Evolutionary conservation across 2,797 vertebrate species (phyloP), one percentile per base, ranked within the genome.

Genomic region (Dipus sagitta): DNA sequence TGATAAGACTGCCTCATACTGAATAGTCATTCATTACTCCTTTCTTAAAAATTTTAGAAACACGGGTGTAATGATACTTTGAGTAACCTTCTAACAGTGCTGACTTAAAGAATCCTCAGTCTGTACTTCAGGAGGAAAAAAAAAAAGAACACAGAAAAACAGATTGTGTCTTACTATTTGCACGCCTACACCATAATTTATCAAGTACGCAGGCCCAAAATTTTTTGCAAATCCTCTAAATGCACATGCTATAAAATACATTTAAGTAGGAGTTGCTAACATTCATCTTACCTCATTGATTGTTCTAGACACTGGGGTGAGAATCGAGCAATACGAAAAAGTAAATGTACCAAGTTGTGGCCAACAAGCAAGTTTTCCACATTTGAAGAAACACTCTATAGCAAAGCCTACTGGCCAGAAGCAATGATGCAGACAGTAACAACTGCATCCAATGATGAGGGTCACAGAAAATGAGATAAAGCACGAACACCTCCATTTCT

Each of bases 171-270:
- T 82, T 78, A 89, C 34, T 88, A 58, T 58, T 58, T 58, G 54
- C 17, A 58, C 15, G 12, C 13, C 54, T 58, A 58, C 54, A 58
- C 62, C 68, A 79, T 17, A 77, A 67, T 70, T 54, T 42, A 86
- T 9, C 18, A 86, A 77, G 26, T 24, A 70, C 2, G 84, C 30
- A 82, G 32, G 64, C 4, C 52, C 23, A 26, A 42, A 24, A 30
- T 38, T 38, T 76, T 71, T 58, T 88, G 47, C 23, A 91, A 93
- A 79, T 79, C 58, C 26, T 67, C 74, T 67, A 79, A 90, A 83
- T 4, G 8, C 70, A 77, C 15, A 42, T 89, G 70, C 18, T 65
- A 15, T 64, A 87, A 75, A 42, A 24, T n/a, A 60, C 20, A 75
- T 47, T 91, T 74, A 54, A 52, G 18, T 17, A 24, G 89, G 75